A percentile compares a stretch with the other conserved stretches of the same genome.
These are phyloP conservation scores for Oxyruncus cristatus DNA, from an alignment of 2,113 vertebrate species.

Conservation along the genomic window DNA sequence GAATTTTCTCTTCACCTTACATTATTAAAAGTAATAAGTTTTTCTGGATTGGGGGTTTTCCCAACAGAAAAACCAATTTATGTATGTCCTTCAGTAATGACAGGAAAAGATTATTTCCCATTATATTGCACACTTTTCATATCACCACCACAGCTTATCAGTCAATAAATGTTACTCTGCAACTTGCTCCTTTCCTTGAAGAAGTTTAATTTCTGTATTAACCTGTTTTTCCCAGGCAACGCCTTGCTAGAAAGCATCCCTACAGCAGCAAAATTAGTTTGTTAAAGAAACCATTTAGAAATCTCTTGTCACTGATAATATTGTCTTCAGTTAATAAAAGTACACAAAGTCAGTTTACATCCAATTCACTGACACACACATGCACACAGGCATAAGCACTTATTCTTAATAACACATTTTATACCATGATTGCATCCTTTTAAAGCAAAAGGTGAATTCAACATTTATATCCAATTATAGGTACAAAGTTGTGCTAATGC, in stretches of 20 bases:
- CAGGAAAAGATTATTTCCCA: constrained; percentile 82
- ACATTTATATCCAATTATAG: constrained; percentile 67
- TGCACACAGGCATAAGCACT: constrained; percentile 21
- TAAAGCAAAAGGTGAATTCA: constrained; percentile 67
- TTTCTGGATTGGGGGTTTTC: constrained; percentile 82
- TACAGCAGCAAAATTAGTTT: constrained; percentile 72
- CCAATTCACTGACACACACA: constrained; percentile 56
- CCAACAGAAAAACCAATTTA: constrained; percentile 85
- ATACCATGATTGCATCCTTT: neutral
- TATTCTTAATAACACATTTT: constrained; percentile 28
- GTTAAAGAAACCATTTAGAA: constrained; percentile 77
- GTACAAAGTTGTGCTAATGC: neutral
- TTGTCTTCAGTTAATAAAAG: constrained; percentile 75
- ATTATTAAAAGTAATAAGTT: constrained; percentile 86
- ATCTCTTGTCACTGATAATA: constrained; percentile 73
- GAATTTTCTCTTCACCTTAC: constrained; percentile 82
- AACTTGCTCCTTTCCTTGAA: constrained; percentile 75
- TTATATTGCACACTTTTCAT: constrained; percentile 81
- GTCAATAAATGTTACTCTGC: constrained; percentile 80
- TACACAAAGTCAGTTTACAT: constrained; percentile 69
- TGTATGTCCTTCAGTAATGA: constrained; percentile 83
- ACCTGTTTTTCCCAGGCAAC: constrained; percentile 76
- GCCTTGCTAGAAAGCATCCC: constrained; percentile 65
- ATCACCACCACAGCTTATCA: constrained; percentile 79
- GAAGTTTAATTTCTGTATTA: constrained; percentile 82